A percentile compares a stretch with the other conserved stretches of the same genome.
These are phyloP conservation scores for Drosophila parthenogenetica DNA, from an alignment of 2,888 invertebrate genomes.

Conservation along the genomic window DNA sequence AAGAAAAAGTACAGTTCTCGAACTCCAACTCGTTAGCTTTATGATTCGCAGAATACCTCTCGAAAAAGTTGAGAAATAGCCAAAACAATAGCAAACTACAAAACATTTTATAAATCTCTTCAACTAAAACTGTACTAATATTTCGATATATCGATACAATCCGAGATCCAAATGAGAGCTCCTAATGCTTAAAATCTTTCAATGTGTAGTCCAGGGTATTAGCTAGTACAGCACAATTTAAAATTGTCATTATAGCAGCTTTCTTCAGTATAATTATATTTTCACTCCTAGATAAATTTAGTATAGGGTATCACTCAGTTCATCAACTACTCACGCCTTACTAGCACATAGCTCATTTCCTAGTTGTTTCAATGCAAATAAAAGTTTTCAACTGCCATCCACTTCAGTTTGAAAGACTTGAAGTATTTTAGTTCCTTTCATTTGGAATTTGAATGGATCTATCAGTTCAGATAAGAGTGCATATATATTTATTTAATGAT, in stretches of 20 bases:
- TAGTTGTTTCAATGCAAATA: not conserved
- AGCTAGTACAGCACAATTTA: too few relatives aligned
- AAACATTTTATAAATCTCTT: too few relatives aligned
- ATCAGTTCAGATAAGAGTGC: constrained; percentile 13
- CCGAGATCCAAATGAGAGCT: too few relatives aligned
- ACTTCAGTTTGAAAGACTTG: not conserved
- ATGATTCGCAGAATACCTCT: not conserved
- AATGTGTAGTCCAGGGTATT: too few relatives aligned
- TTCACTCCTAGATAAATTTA: too few relatives aligned
- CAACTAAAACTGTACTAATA: too few relatives aligned
- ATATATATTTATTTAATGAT: not conserved
- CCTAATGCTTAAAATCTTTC: too few relatives aligned
- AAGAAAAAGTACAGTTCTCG: constrained; percentile 33
- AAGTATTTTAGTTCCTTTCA: not conserved
- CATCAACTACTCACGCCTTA: not conserved
- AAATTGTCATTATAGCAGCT: too few relatives aligned
- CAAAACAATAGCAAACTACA: too few relatives aligned
- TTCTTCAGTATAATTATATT: too few relatives aligned
- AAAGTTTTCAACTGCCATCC: not conserved
- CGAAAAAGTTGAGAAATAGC: not conserved
- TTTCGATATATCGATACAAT: too few relatives aligned
- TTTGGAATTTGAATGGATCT: not conserved
- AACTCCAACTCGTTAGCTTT: not conserved
- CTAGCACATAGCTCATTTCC: not conserved
- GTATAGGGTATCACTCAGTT: too few relatives aligned